These are phyloP conservation scores for Oikopleura dioica DNA, from an alignment of 23 tunicate species.

Conservation along the genomic window DNA sequence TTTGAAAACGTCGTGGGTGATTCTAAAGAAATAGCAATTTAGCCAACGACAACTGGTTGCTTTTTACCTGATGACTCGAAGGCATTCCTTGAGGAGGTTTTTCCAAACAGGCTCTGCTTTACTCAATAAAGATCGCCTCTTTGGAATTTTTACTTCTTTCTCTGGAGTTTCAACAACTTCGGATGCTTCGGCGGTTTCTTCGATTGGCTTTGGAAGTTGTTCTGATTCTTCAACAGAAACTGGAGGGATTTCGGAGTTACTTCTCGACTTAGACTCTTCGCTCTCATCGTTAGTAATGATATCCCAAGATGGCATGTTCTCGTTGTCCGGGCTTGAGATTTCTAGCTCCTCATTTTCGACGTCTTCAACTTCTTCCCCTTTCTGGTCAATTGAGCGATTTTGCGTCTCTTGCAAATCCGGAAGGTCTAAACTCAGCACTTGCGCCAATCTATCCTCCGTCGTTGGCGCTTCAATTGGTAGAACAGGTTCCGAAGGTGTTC, in stretches of 20 bases:
- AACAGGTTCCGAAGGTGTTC: no score
- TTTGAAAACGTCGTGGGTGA: neutral
- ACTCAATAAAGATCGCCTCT: neutral
- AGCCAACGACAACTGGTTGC: no score
- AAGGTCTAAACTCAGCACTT: neutral
- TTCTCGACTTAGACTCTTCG: no score
- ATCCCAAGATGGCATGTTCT: no score
- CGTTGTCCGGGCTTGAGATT: neutral
- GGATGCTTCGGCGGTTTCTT: neutral
- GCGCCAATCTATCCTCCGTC: neutral
- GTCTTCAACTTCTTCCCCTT: neutral
- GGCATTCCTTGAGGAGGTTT: neutral
- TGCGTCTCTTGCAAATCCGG: no score
- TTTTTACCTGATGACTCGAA: no score
- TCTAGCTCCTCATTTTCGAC: neutral
- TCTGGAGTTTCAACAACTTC: neutral
- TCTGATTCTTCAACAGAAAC: no score
- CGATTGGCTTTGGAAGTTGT: neutral
- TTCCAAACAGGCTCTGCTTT: constrained; percentile 9
- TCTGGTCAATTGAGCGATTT: no score
- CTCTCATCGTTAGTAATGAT: no score
- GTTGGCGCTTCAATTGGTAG: no score
- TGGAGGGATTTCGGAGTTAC: no score
- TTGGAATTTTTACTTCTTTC: neutral
- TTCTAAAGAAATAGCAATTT: no score